phyloP scores from a whole-genome alignment of 2,888 invertebrate species.

The Conomelus anceps region DNA sequence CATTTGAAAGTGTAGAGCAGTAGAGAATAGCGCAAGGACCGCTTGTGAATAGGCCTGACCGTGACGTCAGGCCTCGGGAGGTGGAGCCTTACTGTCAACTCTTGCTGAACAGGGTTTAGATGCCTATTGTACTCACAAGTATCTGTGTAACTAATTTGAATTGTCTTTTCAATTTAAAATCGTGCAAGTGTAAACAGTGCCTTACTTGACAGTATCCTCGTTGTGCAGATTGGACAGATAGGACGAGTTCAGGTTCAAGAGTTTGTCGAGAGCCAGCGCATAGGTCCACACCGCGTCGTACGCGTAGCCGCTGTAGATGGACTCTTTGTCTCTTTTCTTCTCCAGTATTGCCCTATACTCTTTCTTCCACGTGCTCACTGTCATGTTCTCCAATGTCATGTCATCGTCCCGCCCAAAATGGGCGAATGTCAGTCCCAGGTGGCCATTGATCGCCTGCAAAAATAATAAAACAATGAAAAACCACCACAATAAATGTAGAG shows the following conservation, averaged over 20 bases:
- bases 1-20: too few species aligned
- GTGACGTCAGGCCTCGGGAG: too few species aligned
- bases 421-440: slow-evolving; percentile 61
- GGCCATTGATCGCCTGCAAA: slow-evolving; percentile 59
- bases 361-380: slow-evolving; percentile 56
- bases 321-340: slow-evolving; percentile 38
- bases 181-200: neutral
- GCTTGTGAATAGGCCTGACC: too few species aligned
- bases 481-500: too few species aligned
- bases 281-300: slow-evolving; percentile 80
- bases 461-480: neutral
- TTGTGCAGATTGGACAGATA: slow-evolving; percentile 51
- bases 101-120: too few species aligned
- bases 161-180: neutral
- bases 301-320: slow-evolving; percentile 65
- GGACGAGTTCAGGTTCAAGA: slow-evolving; percentile 55
- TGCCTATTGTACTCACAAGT: too few species aligned
- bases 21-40: too few species aligned
- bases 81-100: too few species aligned
- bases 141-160: too few species aligned
- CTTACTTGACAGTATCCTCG: slow-evolving; percentile 42
- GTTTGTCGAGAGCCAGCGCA: slow-evolving; percentile 59
- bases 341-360: slow-evolving; percentile 39
- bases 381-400: slow-evolving; percentile 57
- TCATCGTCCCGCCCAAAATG: slow-evolving; percentile 55